Conservation (phyloP, 2,797 vertebrate genomes). For the Hydrophis major region DNA sequence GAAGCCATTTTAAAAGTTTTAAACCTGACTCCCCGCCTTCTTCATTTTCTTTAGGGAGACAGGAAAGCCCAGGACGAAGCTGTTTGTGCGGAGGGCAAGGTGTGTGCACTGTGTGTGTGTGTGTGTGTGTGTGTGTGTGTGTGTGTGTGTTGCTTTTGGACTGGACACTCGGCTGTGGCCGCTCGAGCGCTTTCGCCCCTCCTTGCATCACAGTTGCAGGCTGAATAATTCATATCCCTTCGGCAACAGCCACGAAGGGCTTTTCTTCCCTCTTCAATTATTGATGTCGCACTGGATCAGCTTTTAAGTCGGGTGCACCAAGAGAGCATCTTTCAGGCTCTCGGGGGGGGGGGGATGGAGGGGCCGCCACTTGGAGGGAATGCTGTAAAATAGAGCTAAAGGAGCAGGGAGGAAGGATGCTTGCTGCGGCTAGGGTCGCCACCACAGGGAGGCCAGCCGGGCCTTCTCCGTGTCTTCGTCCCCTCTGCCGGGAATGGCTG, state of each 20-base stretch:
- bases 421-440: neutral
- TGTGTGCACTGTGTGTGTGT: too few species aligned
- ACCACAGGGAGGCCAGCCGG: conserved; percentile 21
- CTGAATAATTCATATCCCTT: conserved; percentile 76
- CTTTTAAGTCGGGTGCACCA: conserved; percentile 69
- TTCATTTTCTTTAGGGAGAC: neutral
- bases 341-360: conserved; percentile 13
- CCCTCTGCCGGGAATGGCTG: conserved; percentile 84
- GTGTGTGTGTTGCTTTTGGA: neutral
- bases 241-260: conserved; percentile 70
- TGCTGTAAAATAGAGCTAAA: neutral
- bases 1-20: neutral
- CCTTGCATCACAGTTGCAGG: conserved; percentile 36
- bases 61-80: too few species aligned
- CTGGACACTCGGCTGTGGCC: neutral
- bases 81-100: too few species aligned
- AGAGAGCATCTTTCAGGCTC: conserved; percentile 69
- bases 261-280: conserved; percentile 81
- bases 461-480: conserved; percentile 38
- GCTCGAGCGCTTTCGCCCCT: neutral
- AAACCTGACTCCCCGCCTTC: neutral
- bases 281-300: conserved; percentile 75
- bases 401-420: conserved; percentile 56
- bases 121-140: too few species aligned
- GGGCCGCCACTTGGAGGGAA: conserved; percentile 40